A percentile compares a stretch with the other conserved stretches of the same genome.
These are phyloP conservation scores for Nephrotoma appendiculata DNA, from an alignment of 2,888 invertebrate species.

Conservation along the genomic window DNA sequence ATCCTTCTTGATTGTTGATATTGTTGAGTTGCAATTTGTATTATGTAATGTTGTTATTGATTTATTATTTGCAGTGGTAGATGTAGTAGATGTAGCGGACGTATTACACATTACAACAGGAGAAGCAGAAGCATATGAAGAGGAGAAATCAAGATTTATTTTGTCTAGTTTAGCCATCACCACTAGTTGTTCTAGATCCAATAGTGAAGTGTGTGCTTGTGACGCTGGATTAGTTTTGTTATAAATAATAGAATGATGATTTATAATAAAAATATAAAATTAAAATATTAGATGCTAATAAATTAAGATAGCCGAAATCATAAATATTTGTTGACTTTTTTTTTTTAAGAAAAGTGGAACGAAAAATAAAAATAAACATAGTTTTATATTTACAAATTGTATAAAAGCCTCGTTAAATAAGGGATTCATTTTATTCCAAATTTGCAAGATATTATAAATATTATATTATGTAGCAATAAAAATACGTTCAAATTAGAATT, in stretches of 20 bases:
- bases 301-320: conserved; percentile 14
- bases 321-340: background rate
- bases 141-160: conserved; percentile 33
- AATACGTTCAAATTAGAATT: background rate
- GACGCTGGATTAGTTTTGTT: conserved; percentile 25
- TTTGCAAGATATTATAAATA: background rate
- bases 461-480: background rate
- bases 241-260: conserved; percentile 20
- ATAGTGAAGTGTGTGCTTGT: conserved; percentile 37
- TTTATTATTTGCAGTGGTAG: conserved; percentile 15
- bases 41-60: background rate
- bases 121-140: conserved; percentile 19
- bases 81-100: conserved; percentile 14
- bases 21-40: background rate
- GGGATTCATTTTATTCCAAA: background rate
- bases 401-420: background rate
- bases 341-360: background rate
- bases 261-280: conserved; percentile 18
- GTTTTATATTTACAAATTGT: background rate
- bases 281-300: conserved; percentile 18
- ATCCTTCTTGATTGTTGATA: background rate
- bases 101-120: conserved; percentile 14
- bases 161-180: conserved; percentile 34
- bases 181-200: conserved; percentile 41
- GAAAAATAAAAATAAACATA: conserved; percentile 7